phyloP scores from a whole-genome alignment of 2,797 vertebrate genomes.

The Squalus acanthias region DNA sequence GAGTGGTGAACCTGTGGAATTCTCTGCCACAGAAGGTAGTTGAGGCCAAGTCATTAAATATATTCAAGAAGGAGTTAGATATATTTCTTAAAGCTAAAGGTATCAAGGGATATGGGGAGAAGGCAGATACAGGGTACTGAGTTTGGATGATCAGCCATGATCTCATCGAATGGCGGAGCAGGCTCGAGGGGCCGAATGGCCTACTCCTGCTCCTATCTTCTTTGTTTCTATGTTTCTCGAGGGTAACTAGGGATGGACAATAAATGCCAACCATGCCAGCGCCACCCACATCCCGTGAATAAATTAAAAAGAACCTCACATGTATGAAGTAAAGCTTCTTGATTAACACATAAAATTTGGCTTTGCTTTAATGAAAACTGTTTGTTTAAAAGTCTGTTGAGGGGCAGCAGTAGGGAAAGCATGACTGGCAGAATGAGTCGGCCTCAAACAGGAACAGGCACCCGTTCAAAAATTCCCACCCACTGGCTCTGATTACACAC shows the following conservation, averaged over 20 bases:
- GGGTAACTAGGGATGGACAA: neutral
- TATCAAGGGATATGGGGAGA: too few relatives aligned
- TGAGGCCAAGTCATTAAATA: too few relatives aligned
- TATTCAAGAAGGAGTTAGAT: too few relatives aligned
- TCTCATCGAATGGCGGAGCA: too few relatives aligned
- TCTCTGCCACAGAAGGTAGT: too few relatives aligned
- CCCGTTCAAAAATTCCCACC: neutral
- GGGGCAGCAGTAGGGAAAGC: neutral
- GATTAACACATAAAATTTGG: neutral
- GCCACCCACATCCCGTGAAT: neutral
- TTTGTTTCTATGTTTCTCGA: too few relatives aligned
- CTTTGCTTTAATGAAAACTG: neutral
- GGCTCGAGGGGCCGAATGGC: too few relatives aligned
- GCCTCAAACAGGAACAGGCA: neutral
- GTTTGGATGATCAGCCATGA: too few relatives aligned
- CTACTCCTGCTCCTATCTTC: too few relatives aligned
- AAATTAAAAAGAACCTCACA: neutral
- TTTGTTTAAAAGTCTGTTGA: neutral
- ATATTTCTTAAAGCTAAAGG: too few relatives aligned
- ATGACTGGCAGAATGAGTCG: neutral
- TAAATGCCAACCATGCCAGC: neutral
- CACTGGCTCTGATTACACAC: neutral
- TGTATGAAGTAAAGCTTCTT: neutral
- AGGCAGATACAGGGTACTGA: too few relatives aligned
- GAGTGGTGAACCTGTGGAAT: too few relatives aligned